phyloP scores from a whole-genome alignment of 2,888 invertebrate genomes.

The Drosophila algonquin region DNA sequence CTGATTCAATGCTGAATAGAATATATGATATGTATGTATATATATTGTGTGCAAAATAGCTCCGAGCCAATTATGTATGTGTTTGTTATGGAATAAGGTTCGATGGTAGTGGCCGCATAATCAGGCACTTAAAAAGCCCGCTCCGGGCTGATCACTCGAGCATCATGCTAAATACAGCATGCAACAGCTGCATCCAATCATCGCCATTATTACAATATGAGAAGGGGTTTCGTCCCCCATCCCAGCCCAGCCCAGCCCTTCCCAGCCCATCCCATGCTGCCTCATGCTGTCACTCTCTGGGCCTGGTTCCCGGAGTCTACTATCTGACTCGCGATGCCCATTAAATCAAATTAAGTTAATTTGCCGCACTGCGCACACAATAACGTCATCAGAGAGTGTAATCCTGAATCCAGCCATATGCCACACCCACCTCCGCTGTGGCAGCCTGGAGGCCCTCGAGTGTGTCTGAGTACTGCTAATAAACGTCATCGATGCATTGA shows the following conservation, averaged over 20 bases:
- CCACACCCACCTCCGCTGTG: conserved; percentile 2
- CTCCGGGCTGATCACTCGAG: conserved; percentile 14
- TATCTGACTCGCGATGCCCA: conserved; percentile 38
- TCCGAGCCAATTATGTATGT: too few species aligned
- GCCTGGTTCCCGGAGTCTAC: background rate
- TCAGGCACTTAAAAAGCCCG: background rate
- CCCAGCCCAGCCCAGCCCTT: background rate
- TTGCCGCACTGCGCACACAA: conserved; percentile 66
- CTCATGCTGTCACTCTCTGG: background rate
- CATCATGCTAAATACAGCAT: background rate
- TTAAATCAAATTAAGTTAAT: conserved; percentile 72
- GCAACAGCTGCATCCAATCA: conserved; percentile 4
- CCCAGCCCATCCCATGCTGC: background rate
- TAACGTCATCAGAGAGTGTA: conserved; percentile 64
- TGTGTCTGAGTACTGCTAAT: conserved; percentile 73
- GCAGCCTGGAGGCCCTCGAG: conserved; percentile 14
- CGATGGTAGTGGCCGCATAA: background rate
- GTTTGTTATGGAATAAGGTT: background rate
- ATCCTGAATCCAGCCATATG: conserved; percentile 23
- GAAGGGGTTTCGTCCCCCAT: background rate
- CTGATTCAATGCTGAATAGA: too few species aligned
- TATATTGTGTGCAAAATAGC: too few species aligned
- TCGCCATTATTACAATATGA: conserved; percentile 21
- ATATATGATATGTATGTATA: too few species aligned
- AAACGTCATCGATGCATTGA: conserved; percentile 77